Conservation (phyloP, 2,888 invertebrate species). For the Melolontha melolontha region DNA sequence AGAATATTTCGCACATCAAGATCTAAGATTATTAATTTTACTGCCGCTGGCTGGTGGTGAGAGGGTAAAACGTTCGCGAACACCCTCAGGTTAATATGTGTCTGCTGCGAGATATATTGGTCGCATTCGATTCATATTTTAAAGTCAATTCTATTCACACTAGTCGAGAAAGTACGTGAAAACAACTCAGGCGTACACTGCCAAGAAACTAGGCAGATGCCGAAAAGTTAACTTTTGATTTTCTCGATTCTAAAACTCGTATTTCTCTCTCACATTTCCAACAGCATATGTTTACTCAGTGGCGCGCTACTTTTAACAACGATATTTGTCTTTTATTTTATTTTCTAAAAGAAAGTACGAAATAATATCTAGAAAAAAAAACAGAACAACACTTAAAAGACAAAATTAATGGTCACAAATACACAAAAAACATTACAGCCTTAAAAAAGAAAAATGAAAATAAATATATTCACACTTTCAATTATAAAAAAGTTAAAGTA, state of each 20-base stretch:
- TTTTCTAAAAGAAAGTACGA: no score
- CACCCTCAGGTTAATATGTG: conserved; percentile 56
- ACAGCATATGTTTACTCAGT: conserved; percentile 4
- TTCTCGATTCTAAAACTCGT: conserved; percentile 32
- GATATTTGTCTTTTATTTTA: no score
- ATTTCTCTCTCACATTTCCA: conserved; percentile 7
- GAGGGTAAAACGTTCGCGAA: conserved; percentile 50
- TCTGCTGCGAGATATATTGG: conserved; percentile 58
- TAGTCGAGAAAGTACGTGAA: conserved; percentile 47
- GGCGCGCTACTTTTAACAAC: background rate
- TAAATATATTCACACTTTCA: no score
- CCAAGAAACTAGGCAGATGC: conserved; percentile 28
- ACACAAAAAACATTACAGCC: no score
- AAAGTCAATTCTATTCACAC: conserved; percentile 60
- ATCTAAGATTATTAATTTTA: conserved; percentile 54
- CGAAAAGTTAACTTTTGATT: conserved; percentile 47
- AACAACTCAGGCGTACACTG: conserved; percentile 41
- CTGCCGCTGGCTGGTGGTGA: conserved; percentile 25
- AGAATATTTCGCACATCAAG: conserved; percentile 49
- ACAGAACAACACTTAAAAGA: no score
- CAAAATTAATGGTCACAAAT: no score
- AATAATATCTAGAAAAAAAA: background rate
- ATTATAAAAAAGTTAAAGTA: no score
- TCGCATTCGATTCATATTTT: conserved; percentile 62
- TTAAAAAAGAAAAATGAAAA: no score